Evolutionary conservation across 2,888 invertebrate genomes (phyloP), one percentile per base, ranked within the genome.

Genomic region (Serripes groenlandicus): DNA sequence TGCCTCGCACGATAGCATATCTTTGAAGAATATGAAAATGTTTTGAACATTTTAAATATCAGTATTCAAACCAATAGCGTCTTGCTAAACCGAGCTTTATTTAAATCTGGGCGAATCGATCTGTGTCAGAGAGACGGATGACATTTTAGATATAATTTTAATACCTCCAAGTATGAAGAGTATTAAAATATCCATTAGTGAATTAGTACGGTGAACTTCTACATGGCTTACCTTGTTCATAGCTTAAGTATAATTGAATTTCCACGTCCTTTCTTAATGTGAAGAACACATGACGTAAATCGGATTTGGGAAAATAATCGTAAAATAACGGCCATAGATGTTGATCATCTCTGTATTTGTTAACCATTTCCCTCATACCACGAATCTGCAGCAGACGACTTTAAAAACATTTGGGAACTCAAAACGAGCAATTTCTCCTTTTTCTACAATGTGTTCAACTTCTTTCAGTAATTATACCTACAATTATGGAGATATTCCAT

Each of bases 171-270:
- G 34, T 42, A 42, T 42, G 66, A 66, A 42, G 66, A 42, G 66
- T 66, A 66, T 66, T 66, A 42, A 66, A 66, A 42, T 66, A n/a
- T 23, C 66, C 66, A 66, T 66, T 66, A 66, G 66, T 3, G 66
- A n/a, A 66, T 66, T 66, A 66, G 42, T 23, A 23, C 9, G 26
- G 23, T 26, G 34, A 34, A n/a, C 15, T 26, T 2, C 26, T 37
- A 66, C 42, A 42, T 21, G 42, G 66, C 42, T 66, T 66, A 26
- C 23, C 42, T 66, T 66, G 66, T 66, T 21, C 23, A 15, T 26
- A 21, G 66, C 66, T 66, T 66, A 66, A 23, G 7, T 23, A 28
- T 66, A 66, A 66, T 66, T 66, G 66, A 66, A 66, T 66, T 66
- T 37, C 15, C 66, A 42, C 37, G 66, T 66, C 42, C 66, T 56